Evolutionary conservation across 2,797 vertebrate species (phyloP).

Genomic region (Brachyalestes nurse): DNA sequence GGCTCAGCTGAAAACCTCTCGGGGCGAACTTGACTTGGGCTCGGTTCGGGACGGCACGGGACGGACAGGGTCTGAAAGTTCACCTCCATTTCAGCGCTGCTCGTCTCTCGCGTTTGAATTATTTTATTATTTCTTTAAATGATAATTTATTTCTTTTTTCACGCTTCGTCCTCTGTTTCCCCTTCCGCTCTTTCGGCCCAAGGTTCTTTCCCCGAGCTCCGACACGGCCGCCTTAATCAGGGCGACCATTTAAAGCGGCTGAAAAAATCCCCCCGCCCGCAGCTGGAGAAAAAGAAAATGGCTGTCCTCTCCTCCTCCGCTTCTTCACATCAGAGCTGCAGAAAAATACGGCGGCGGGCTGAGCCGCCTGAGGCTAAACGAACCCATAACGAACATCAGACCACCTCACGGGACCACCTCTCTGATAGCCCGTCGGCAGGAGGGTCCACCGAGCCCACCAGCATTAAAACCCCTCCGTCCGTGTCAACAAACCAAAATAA

Average conservation of each 20-base stretch:
- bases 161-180: background rate
- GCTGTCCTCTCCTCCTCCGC: constrained; percentile 42
- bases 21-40: background rate
- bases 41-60: background rate
- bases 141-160: no score
- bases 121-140: no score
- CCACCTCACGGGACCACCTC: no score
- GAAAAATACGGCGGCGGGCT: constrained; percentile 33
- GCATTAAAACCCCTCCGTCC: background rate
- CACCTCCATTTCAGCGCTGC: no score
- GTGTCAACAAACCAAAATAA: no score
- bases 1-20: background rate
- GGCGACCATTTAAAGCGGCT: constrained; percentile 46
- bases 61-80: no score
- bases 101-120: no score
- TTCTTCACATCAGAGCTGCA: constrained; percentile 28
- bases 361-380: constrained; percentile 19
- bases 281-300: constrained; percentile 52
- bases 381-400: constrained; percentile 30
- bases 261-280: constrained; percentile 24
- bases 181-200: no score
- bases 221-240: constrained; percentile 25
- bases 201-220: no score
- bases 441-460: background rate
- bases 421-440: no score